Conservation (phyloP, 2,113 vertebrate species). For the Zingel zingel region DNA sequence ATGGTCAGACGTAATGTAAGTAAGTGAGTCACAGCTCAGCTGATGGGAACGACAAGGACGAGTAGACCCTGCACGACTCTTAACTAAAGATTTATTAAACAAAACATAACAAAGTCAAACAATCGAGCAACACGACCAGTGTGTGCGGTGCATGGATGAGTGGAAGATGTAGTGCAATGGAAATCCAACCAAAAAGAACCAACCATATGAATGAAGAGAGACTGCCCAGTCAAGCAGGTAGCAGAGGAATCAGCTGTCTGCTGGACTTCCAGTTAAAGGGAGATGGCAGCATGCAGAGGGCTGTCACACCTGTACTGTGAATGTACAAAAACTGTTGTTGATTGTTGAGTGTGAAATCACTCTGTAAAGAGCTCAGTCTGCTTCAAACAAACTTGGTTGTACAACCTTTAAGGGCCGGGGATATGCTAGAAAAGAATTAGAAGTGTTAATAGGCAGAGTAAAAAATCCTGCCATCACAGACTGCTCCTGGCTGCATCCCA, state of each 20-base stretch:
- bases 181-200: constrained; percentile 55
- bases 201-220: constrained; percentile 15
- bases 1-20: background rate
- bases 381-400: constrained; percentile 7
- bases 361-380: constrained; percentile 4
- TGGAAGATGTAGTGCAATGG: constrained; percentile 23
- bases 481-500: background rate
- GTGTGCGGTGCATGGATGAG: background rate
- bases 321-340: constrained; percentile 28
- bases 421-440: background rate
- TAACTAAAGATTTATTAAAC: constrained; percentile 47
- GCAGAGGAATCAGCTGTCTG: constrained; percentile 1
- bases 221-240: constrained; percentile 4
- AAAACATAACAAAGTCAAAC: constrained; percentile 35
- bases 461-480: background rate
- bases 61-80: background rate
- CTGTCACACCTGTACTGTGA: constrained; percentile 45
- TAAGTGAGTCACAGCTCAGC: background rate
- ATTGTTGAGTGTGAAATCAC: constrained; percentile 24
- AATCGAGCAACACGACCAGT: constrained; percentile 18
- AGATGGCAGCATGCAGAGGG: background rate
- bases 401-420: background rate
- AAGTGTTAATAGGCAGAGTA: no score
- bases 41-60: background rate
- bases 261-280: constrained; percentile 20